phyloP scores from a whole-genome alignment of 2,888 invertebrate species.

The Dusona sp. region DNA sequence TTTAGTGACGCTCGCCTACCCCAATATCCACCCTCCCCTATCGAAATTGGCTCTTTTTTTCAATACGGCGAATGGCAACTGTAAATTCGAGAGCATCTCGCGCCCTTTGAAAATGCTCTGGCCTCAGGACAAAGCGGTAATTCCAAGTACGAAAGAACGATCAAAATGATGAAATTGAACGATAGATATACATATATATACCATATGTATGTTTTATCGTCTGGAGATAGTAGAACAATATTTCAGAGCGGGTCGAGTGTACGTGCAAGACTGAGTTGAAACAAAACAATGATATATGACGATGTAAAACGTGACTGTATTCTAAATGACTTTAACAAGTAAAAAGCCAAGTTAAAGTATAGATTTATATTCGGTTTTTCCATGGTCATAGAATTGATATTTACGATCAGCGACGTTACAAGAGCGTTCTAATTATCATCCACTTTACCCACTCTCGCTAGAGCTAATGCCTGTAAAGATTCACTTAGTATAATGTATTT shows the following conservation, averaged over 20 bases:
- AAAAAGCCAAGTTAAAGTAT: not conserved
- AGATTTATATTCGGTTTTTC: conserved; percentile 10
- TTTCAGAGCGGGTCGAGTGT: conserved; percentile 5
- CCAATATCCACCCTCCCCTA: conserved; percentile 47
- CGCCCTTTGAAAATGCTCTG: conserved; percentile 60
- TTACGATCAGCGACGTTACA: conserved; percentile 61
- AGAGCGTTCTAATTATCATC: conserved; percentile 64
- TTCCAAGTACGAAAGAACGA: conserved; percentile 30
- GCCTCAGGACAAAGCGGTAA: conserved; percentile 63
- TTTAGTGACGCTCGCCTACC: conserved; percentile 61
- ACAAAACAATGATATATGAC: conserved; percentile 43
- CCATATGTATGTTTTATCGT: not conserved
- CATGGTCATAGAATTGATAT: conserved; percentile 50
- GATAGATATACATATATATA: not conserved
- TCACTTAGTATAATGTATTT: conserved; percentile 68
- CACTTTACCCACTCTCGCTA: conserved; percentile 23
- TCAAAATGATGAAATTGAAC: conserved; percentile 20
- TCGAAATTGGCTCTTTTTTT: conserved; percentile 42
- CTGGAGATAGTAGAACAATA: not conserved
- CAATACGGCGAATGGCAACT: conserved; percentile 37
- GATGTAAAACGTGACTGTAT: conserved; percentile 40
- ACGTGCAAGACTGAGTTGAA: not conserved
- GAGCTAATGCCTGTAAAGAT: conserved; percentile 67
- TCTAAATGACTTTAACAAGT: not conserved
- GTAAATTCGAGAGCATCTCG: conserved; percentile 41